These are phyloP conservation scores for Acrobasis consociella DNA, from an alignment of 2,888 invertebrate species.

Conservation along the genomic window DNA sequence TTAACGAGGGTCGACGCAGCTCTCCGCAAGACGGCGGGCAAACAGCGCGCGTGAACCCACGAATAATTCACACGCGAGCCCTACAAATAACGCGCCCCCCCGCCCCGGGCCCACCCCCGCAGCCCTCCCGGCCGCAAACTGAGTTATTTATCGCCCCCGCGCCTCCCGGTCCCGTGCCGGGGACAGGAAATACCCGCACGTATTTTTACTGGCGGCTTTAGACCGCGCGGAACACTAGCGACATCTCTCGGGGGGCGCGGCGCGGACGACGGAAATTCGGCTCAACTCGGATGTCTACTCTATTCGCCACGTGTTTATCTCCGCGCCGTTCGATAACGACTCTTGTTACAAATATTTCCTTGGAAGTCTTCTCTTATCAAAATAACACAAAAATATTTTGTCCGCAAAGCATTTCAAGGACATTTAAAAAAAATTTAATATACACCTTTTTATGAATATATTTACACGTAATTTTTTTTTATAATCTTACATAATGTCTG, in stretches of 20 bases:
- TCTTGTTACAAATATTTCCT: constrained; percentile 24
- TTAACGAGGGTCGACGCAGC: constrained; percentile 73
- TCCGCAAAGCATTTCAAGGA: too few species aligned
- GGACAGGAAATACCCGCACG: constrained; percentile 78
- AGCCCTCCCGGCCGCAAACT: constrained; percentile 63
- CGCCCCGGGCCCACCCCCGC: constrained; percentile 38
- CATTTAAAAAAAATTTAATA: too few species aligned
- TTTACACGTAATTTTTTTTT: too few species aligned
- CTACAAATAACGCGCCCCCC: constrained; percentile 74
- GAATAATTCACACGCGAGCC: constrained; percentile 83
- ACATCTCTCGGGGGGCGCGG: constrained; percentile 67
- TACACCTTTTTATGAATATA: too few species aligned
- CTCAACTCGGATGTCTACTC: constrained; percentile 31
- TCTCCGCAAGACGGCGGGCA: constrained; percentile 72
- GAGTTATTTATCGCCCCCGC: constrained; percentile 78
- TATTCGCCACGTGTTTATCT: constrained; percentile 24
- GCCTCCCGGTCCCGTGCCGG: constrained; percentile 50
- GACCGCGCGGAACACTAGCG: constrained; percentile 54
- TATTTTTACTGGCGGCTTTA: constrained; percentile 73
- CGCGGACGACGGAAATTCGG: constrained; percentile 37
- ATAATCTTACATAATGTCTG: too few species aligned
- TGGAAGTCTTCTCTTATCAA: constrained; percentile 3
- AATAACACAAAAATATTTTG: too few species aligned
- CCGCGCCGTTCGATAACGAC: constrained; percentile 27
- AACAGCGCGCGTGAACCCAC: constrained; percentile 80